Conservation (phyloP, 2,888 invertebrate species). For the Sphaeridia pumilis region DNA sequence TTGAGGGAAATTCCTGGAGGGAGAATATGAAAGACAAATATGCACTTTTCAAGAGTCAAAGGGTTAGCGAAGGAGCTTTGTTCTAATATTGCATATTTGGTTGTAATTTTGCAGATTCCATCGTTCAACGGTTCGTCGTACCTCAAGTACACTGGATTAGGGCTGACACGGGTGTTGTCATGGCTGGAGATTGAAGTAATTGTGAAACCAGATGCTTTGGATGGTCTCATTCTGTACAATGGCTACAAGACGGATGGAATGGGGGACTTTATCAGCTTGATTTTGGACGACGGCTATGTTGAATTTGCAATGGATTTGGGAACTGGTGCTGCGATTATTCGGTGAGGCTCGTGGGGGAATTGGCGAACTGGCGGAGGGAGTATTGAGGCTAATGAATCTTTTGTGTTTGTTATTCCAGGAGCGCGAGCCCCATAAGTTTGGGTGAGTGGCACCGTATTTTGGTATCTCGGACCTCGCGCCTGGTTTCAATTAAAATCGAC, state of each 20-base stretch:
- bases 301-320: conserved; percentile 90
- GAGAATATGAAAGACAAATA: too few species aligned
- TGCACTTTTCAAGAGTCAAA: too few species aligned
- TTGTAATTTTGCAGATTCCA: conserved; percentile 58
- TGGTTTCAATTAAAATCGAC: conserved; percentile 33
- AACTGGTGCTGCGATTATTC: conserved; percentile 73
- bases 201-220: conserved; percentile 64
- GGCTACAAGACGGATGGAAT: conserved; percentile 77
- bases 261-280: conserved; percentile 83
- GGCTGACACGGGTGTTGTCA: conserved; percentile 62
- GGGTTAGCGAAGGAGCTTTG: too few species aligned
- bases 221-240: conserved; percentile 80
- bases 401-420: conserved; percentile 46
- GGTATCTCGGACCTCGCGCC: conserved; percentile 53
- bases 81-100: too few species aligned
- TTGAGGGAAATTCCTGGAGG: too few species aligned
- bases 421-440: conserved; percentile 57
- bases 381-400: background rate
- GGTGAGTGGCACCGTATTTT: conserved; percentile 80
- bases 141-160: conserved; percentile 72
- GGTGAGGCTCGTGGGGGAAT: conserved; percentile 44
- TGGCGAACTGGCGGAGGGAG: background rate
- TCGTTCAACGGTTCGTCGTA: conserved; percentile 90
- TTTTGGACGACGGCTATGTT: conserved; percentile 67
- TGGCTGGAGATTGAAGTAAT: conserved; percentile 82